A percentile compares a stretch with the other conserved stretches of the same genome.
Conservation (phyloP, 2,888 invertebrate genomes). For the Heliconius aoede region DNA sequence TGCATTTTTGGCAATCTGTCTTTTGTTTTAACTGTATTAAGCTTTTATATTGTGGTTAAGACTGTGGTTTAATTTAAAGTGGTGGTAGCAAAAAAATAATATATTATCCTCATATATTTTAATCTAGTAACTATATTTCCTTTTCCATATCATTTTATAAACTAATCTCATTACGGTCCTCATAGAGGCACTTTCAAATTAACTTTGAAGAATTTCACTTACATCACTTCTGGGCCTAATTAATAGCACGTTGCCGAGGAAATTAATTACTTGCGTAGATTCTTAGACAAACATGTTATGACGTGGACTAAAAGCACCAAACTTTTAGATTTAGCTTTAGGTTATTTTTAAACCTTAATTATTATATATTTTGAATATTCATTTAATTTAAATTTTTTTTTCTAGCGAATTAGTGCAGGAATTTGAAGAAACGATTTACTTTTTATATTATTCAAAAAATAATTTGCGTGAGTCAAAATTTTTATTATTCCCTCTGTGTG, state of each 20-base stretch:
- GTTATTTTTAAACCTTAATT: neutral
- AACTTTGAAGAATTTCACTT: constrained; percentile 50
- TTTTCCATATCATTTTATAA: constrained; percentile 10
- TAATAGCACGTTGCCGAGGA: constrained; percentile 46
- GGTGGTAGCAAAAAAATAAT: no score
- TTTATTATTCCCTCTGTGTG: neutral
- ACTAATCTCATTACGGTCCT: constrained; percentile 26
- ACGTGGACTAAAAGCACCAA: neutral
- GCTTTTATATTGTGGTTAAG: no score
- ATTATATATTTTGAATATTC: neutral
- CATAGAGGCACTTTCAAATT: constrained; percentile 40
- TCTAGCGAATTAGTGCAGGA: neutral
- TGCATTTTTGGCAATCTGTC: no score
- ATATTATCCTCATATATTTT: neutral
- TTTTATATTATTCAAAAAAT: neutral
- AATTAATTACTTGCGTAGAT: constrained; percentile 46
- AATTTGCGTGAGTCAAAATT: neutral
- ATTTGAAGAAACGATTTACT: neutral
- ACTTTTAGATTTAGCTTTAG: neutral
- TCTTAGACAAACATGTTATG: constrained; percentile 32
- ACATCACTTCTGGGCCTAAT: constrained; percentile 46
- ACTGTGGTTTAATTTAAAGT: no score
- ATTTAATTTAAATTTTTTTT: neutral
- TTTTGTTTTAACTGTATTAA: no score
- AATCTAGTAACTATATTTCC: neutral